phyloP scores from a whole-genome alignment of 2,113 vertebrate genomes.

The Etheostoma spectabile region DNA sequence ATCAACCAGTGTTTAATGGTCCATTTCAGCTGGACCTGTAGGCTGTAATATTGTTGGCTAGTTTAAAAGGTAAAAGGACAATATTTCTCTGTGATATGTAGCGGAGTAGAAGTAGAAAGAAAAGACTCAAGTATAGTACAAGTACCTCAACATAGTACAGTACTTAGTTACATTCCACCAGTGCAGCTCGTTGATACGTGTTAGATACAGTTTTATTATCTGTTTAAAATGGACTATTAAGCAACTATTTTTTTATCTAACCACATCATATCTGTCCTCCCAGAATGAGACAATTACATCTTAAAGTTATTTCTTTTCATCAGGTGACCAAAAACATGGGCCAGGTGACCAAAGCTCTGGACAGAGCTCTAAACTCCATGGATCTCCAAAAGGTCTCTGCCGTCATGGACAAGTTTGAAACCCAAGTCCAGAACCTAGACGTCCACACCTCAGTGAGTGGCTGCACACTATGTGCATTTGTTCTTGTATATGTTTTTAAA shows the following conservation, averaged over 20 bases:
- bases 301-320: background rate
- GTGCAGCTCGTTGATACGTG: background rate
- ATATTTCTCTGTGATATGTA: too few species aligned
- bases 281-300: background rate
- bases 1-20: too few species aligned
- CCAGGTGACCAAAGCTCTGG: constrained; percentile 96
- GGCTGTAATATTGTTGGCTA: too few species aligned
- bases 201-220: background rate
- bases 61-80: too few species aligned
- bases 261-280: background rate
- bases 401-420: constrained; percentile 98
- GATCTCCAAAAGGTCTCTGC: constrained; percentile 97
- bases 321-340: constrained; percentile 98
- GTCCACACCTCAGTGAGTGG: constrained; percentile 95
- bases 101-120: too few species aligned
- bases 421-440: constrained; percentile 96
- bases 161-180: too few species aligned
- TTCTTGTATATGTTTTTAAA: background rate
- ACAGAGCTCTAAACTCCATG: constrained; percentile 95
- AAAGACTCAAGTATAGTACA: too few species aligned
- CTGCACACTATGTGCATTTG: background rate
- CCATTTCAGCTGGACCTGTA: too few species aligned
- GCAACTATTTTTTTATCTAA: background rate
- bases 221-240: too few species aligned
- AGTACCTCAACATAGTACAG: too few species aligned